Conservation (phyloP, 1,140 invertebrate species). For the Acromyrmex heyeri region DNA sequence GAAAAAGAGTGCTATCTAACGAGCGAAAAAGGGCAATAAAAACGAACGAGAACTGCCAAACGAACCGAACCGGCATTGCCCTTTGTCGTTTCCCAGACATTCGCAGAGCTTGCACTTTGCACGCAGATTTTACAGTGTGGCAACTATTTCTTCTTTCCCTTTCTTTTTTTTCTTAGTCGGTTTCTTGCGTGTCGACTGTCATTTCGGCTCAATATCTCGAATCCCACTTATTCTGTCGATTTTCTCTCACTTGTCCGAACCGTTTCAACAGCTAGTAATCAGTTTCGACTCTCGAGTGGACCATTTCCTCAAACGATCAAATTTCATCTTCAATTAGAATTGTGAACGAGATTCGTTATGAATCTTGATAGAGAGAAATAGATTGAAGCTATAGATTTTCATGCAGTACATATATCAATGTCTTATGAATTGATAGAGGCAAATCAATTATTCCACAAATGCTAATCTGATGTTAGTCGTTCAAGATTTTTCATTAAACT, state of each 20-base stretch:
- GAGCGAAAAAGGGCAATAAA: conserved; percentile 51
- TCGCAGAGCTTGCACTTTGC: conserved; percentile 58
- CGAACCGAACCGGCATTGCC: conserved; percentile 29
- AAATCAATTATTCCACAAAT: neutral
- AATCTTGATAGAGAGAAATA: neutral
- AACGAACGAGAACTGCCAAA: conserved; percentile 24
- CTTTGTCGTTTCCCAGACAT: conserved; percentile 53
- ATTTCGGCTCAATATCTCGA: neutral
- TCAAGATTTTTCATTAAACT: neutral
- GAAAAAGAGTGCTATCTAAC: conserved; percentile 30
- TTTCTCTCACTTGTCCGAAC: neutral
- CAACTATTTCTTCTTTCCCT: neutral
- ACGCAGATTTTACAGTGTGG: conserved; percentile 49
- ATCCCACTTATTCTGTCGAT: neutral
- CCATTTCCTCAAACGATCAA: conserved; percentile 21
- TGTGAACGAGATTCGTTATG: neutral
- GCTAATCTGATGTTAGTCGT: neutral
- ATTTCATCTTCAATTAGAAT: conserved; percentile 15
- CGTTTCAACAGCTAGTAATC: conserved; percentile 15
- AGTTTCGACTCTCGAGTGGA: neutral
- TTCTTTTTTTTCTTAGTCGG: neutral
- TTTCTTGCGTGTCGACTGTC: conserved; percentile 23
- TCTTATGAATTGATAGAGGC: neutral
- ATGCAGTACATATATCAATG: neutral
- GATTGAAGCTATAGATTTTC: neutral